Evolutionary conservation across 2,113 vertebrate genomes (phyloP).

Genomic region (Coptodon rendalli): DNA sequence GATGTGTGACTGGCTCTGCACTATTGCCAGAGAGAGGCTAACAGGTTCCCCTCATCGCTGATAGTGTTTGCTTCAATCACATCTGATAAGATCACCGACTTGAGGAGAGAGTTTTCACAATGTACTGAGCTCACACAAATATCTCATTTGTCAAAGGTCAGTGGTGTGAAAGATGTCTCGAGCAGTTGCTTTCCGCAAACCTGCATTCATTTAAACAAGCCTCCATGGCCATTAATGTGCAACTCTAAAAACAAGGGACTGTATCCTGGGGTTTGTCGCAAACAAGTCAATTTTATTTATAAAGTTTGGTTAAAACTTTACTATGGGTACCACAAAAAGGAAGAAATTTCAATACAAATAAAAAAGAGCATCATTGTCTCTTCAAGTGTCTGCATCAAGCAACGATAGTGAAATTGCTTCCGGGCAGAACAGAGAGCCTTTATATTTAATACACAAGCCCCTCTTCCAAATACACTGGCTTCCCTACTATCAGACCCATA

Average conservation of each 20-base stretch:
- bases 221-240: background rate
- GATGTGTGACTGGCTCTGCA: constrained; percentile 47
- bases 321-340: fast-evolving
- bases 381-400: background rate
- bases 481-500: background rate
- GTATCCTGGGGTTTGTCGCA: background rate
- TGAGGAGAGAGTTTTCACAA: background rate
- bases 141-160: constrained; percentile 37
- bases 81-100: constrained; percentile 18
- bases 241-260: background rate
- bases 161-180: background rate
- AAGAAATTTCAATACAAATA: background rate
- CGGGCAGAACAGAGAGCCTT: fast-evolving
- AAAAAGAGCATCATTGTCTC: background rate
- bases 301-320: background rate
- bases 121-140: background rate
- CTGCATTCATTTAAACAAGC: background rate
- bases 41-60: background rate
- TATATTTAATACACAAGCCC: background rate
- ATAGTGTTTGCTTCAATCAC: constrained; percentile 23
- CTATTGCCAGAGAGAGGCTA: constrained; percentile 9
- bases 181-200: background rate
- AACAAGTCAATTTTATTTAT: background rate
- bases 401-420: background rate
- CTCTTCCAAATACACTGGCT: background rate